Percentiles rank a stretch among this genome's conserved stretches.
These are phyloP conservation scores for Pteromalus puparum DNA, from an alignment of 1,140 invertebrate species.

Conservation along the genomic window DNA sequence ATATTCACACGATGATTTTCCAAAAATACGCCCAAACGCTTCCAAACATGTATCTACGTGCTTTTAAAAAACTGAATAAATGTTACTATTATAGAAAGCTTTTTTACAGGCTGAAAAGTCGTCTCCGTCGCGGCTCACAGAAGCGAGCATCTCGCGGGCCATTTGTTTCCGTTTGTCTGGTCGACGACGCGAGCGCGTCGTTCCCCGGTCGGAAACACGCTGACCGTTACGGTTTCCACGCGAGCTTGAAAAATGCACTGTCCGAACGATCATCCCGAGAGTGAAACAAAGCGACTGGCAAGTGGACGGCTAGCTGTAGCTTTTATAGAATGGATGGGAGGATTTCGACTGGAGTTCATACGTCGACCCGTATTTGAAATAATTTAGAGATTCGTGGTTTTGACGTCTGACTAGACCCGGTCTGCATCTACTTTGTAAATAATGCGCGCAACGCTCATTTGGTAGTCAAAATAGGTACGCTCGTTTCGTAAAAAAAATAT, in stretches of 20 bases:
- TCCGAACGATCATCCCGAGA: neutral
- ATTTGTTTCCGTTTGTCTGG: constrained; percentile 55
- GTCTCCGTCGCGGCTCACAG: neutral
- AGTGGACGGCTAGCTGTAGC: no score
- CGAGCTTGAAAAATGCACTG: constrained; percentile 22
- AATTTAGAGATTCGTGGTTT: neutral
- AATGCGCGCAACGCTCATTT: no score
- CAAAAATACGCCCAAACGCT: no score
- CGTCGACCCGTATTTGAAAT: neutral
- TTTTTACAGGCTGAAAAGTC: neutral
- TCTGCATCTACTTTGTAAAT: no score
- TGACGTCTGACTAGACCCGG: neutral
- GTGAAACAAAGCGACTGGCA: constrained; percentile 6
- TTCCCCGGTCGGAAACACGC: neutral
- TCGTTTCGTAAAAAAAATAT: no score
- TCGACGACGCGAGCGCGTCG: neutral
- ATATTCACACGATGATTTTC: no score
- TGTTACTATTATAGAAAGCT: no score
- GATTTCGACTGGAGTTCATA: neutral
- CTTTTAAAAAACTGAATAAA: no score
- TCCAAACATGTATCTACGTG: no score
- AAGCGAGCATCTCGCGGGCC: constrained; percentile 14
- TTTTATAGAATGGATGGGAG: neutral
- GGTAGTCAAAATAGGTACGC: no score
- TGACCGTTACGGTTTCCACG: neutral